A percentile compares a stretch with the other conserved stretches of the same genome.
Conservation (phyloP, 2,888 invertebrate species). For the Pandemis heparana region DNA sequence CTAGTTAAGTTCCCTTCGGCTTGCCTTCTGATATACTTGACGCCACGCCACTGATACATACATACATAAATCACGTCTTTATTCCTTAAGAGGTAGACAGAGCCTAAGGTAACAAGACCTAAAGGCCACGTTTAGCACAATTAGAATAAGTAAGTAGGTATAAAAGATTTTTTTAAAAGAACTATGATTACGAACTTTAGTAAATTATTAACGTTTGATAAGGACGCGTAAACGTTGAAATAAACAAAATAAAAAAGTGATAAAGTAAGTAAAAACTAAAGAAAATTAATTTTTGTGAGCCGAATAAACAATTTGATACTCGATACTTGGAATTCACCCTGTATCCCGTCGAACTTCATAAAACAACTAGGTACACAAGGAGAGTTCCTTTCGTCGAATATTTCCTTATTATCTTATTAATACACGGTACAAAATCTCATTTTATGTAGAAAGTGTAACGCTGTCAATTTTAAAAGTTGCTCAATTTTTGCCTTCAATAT, state of each 20-base stretch:
- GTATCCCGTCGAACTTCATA: background rate
- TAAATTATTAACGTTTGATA: too few species aligned
- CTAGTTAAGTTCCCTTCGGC: too few species aligned
- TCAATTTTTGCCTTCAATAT: conserved; percentile 62
- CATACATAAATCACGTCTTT: background rate
- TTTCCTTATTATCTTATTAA: background rate
- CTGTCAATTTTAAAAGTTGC: conserved; percentile 61
- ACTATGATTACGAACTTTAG: background rate
- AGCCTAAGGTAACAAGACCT: too few species aligned
- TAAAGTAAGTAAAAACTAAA: background rate
- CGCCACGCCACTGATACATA: too few species aligned
- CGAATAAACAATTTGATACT: background rate
- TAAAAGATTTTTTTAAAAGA: too few species aligned
- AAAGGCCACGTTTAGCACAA: too few species aligned
- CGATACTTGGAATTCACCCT: background rate
- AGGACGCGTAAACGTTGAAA: background rate
- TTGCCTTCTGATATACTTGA: too few species aligned
- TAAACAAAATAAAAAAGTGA: background rate
- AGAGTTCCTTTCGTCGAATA: background rate
- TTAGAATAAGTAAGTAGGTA: background rate
- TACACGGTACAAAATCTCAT: conserved; percentile 14
- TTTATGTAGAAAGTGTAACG: conserved; percentile 47
- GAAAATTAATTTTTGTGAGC: background rate
- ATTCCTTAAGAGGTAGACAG: too few species aligned
- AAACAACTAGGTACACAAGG: background rate